A percentile compares a stretch with the other conserved stretches of the same genome.
These are phyloP conservation scores for Grammomys surdaster DNA, from an alignment of 2,113 vertebrate genomes.

Conservation along the genomic window DNA sequence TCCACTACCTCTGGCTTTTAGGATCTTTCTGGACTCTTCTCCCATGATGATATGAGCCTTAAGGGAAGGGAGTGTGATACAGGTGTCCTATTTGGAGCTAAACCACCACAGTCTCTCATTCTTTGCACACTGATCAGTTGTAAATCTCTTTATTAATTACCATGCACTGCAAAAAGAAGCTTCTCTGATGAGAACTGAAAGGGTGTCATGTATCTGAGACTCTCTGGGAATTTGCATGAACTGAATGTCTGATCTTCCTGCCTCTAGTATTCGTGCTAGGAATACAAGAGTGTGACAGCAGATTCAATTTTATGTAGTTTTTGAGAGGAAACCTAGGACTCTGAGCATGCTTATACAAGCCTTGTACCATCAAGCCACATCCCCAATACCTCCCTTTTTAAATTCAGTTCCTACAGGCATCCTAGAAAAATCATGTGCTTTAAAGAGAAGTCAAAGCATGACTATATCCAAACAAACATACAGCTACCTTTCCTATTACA, in stretches of 20 bases:
- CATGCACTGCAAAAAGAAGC: neutral
- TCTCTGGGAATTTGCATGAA: neutral
- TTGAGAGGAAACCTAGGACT: neutral
- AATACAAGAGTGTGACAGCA: neutral
- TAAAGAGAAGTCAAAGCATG: neutral
- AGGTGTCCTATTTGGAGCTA: neutral
- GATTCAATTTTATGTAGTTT: neutral
- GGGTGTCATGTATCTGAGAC: neutral
- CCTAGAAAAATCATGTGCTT: constrained; percentile 24
- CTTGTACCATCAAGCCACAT: neutral
- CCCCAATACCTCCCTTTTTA: neutral
- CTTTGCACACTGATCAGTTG: neutral
- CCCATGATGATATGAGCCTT: neutral
- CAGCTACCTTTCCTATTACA: constrained; percentile 7
- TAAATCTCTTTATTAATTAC: neutral
- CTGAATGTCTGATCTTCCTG: neutral
- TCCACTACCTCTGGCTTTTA: neutral
- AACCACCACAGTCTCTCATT: neutral
- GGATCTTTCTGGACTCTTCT: neutral
- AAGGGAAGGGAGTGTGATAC: neutral
- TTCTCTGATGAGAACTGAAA: neutral
- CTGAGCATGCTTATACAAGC: neutral
- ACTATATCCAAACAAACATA: neutral
- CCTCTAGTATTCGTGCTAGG: neutral
- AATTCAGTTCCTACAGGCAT: neutral